These are phyloP conservation scores for Ataeniobius toweri DNA, from an alignment of 2,797 vertebrate species.

Conservation along the genomic window DNA sequence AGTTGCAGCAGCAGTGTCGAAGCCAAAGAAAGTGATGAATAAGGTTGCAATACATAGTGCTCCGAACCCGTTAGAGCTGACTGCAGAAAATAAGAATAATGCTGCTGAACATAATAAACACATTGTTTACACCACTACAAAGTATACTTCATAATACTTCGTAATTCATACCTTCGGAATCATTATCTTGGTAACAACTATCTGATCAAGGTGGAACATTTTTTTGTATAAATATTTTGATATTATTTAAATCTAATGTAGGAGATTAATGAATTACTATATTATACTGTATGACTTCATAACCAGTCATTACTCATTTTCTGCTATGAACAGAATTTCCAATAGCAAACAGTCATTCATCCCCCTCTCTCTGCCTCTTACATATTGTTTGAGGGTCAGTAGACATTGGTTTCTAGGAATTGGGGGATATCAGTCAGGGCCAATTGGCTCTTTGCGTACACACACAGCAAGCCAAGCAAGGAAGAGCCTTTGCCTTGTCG, in stretches of 20 bases:
- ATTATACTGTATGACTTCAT: not conserved
- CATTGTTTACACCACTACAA: not conserved
- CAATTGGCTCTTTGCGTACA: constrained; percentile 67
- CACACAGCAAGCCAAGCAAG: constrained; percentile 56
- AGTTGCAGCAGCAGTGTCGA: not conserved
- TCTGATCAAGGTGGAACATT: not conserved
- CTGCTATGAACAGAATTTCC: constrained; percentile 9
- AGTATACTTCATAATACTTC: not conserved
- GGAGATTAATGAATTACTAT: not conserved
- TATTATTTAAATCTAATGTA: not conserved
- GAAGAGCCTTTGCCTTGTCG: constrained; percentile 44
- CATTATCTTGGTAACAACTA: not conserved
- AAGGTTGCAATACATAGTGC: too few relatives aligned
- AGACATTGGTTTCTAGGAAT: constrained; percentile 73
- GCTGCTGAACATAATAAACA: not conserved
- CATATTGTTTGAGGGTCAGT: constrained; percentile 53
- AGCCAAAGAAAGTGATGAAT: not conserved
- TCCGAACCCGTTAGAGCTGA: not conserved
- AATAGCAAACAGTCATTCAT: constrained; percentile 42
- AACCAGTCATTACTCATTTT: constrained; percentile 20
- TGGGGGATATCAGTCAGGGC: constrained; percentile 57
- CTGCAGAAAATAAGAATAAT: not conserved
- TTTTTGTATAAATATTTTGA: not conserved
- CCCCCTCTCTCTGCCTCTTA: constrained; percentile 34
- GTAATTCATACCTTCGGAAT: not conserved